A percentile compares a stretch with the other conserved stretches of the same genome.
These are phyloP conservation scores for Hymenopus coronatus DNA, from an alignment of 2,888 invertebrate genomes.

Conservation along the genomic window DNA sequence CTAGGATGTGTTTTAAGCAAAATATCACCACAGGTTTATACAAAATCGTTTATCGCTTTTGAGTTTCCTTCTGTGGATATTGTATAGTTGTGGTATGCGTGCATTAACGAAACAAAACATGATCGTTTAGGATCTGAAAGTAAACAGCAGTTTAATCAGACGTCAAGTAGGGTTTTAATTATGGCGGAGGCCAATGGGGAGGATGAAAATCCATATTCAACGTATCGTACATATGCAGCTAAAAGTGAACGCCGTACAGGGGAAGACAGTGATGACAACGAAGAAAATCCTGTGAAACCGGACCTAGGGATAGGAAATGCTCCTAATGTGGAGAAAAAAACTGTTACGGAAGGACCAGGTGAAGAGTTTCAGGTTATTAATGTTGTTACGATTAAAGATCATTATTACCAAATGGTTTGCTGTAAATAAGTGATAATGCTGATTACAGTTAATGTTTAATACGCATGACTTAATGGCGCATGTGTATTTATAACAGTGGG, in stretches of 20 bases:
- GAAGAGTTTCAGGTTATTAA: background rate
- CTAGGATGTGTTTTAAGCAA: too few relatives aligned
- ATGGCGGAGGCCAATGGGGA: slow-evolving; percentile 33
- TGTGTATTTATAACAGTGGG: background rate
- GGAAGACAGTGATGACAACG: slow-evolving; percentile 39
- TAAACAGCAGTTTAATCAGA: background rate
- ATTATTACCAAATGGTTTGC: slow-evolving; percentile 6
- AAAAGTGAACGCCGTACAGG: slow-evolving; percentile 15
- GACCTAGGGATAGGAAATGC: slow-evolving; percentile 54
- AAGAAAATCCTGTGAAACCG: slow-evolving; percentile 49
- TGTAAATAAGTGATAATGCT: background rate
- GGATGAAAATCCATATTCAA: slow-evolving; percentile 25
- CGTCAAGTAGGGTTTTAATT: slow-evolving; percentile 19
- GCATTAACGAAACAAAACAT: background rate
- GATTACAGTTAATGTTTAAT: background rate
- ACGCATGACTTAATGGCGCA: background rate
- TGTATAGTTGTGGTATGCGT: background rate
- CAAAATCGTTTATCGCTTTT: too few relatives aligned
- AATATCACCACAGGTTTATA: too few relatives aligned
- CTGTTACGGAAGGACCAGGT: slow-evolving; percentile 27
- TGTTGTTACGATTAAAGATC: background rate
- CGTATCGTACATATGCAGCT: slow-evolving; percentile 19
- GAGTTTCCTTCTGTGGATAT: too few relatives aligned
- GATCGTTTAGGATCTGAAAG: background rate
- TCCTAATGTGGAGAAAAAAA: slow-evolving; percentile 30